Evolutionary conservation across 2,888 invertebrate species (phyloP).

Genomic region (Zootermopsis nevadensis): DNA sequence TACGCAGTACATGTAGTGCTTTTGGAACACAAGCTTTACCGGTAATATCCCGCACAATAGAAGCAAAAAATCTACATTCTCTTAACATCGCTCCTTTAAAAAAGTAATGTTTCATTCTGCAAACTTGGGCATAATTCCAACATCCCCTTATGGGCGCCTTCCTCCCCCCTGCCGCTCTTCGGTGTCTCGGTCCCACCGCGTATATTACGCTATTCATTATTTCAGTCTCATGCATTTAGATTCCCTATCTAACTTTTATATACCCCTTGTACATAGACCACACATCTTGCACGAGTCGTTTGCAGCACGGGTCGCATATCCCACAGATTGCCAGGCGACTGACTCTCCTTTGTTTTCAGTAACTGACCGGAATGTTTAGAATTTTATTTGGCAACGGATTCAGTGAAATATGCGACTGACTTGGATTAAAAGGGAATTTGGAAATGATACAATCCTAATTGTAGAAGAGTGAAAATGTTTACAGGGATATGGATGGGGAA

Average conservation of each 20-base stretch:
- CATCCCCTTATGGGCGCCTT: background rate
- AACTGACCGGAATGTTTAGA: background rate
- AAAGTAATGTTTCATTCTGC: background rate
- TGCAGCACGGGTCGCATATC: conserved; percentile 15
- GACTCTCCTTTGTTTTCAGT: background rate
- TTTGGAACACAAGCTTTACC: background rate
- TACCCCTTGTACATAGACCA: conserved; percentile 32
- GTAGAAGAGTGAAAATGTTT: background rate
- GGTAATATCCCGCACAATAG: background rate
- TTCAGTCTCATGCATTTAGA: conserved; percentile 6
- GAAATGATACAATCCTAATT: background rate
- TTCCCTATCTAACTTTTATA: conserved; percentile 28
- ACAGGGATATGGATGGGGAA: background rate
- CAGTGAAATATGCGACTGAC: background rate
- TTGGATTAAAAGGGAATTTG: background rate
- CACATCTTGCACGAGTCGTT: conserved; percentile 36
- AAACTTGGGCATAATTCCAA: background rate
- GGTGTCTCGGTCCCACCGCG: background rate
- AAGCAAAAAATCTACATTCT: background rate
- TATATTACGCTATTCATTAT: conserved; percentile 35
- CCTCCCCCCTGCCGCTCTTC: background rate
- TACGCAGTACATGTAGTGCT: background rate
- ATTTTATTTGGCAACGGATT: background rate
- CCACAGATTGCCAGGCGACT: background rate
- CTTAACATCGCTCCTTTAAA: background rate